These are phyloP conservation scores for Muricea muricata DNA, from an alignment of 92 coral and sea anemone genomes.

Conservation along the genomic window DNA sequence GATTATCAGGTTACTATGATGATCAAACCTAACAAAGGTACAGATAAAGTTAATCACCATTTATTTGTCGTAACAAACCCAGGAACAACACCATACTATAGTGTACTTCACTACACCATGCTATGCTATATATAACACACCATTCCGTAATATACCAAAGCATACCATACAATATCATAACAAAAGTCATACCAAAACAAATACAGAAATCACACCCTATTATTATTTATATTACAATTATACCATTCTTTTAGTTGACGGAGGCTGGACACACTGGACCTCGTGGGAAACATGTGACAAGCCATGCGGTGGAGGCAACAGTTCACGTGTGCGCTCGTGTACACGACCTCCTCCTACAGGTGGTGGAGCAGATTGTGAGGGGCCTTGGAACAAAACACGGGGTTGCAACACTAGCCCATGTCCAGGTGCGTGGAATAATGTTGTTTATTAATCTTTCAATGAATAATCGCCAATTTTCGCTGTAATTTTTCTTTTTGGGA, in stretches of 20 bases:
- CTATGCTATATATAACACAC: background rate
- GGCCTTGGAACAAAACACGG: background rate
- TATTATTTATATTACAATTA: background rate
- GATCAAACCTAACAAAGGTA: constrained; percentile 23
- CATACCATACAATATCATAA: background rate
- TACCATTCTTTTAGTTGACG: background rate
- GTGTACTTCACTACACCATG: background rate
- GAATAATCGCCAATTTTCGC: too few species aligned
- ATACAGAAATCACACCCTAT: background rate
- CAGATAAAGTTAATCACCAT: background rate
- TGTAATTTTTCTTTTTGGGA: too few species aligned
- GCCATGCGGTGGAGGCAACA: constrained; percentile 37
- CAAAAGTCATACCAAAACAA: background rate
- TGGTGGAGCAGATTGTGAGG: constrained; percentile 9
- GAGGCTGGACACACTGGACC: constrained; percentile 31
- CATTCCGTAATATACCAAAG: background rate
- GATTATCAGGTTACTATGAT: constrained; percentile 14
- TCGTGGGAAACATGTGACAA: constrained; percentile 35
- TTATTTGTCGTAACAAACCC: too few species aligned
- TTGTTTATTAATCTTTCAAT: too few species aligned
- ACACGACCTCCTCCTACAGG: constrained; percentile 17
- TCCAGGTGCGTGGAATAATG: background rate
- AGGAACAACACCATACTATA: background rate
- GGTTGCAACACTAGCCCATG: constrained; percentile 19
- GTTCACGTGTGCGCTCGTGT: constrained; percentile 22